Percentiles rank a stretch among this genome's conserved stretches.
Conservation (phyloP, 2,888 invertebrate genomes). For the Mythimna impura region DNA sequence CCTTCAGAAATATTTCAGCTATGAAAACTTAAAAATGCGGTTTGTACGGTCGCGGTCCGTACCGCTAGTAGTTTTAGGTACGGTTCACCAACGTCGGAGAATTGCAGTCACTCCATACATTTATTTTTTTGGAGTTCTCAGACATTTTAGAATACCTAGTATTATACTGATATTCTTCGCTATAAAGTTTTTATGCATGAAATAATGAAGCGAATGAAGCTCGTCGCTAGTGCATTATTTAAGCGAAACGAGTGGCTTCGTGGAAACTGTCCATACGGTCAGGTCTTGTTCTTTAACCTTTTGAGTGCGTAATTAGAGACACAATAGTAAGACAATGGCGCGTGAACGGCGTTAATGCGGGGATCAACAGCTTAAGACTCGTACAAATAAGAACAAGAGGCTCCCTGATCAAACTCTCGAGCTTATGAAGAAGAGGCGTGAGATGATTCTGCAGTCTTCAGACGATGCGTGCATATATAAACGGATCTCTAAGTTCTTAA, state of each 20-base stretch:
- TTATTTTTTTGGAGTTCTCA: conserved; percentile 51
- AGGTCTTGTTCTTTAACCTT: no score
- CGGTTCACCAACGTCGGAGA: conserved; percentile 35
- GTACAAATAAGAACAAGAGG: no score
- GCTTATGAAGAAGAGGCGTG: no score
- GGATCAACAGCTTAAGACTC: no score
- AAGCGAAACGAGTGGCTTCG: conserved; percentile 11
- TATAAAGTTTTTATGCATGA: conserved; percentile 22
- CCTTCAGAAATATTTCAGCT: conserved; percentile 33
- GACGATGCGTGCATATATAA: no score
- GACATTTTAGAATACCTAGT: conserved; percentile 25
- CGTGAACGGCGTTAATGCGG: no score
- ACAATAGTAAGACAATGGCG: no score
- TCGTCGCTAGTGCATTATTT: conserved; percentile 19
- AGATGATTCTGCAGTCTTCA: no score
- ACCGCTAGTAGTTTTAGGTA: conserved; percentile 27
- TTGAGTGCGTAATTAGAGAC: no score
- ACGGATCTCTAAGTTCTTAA: no score
- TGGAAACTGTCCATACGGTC: no score
- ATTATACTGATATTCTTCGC: conserved; percentile 38
- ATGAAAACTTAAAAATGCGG: conserved; percentile 42
- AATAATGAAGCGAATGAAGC: conserved; percentile 31
- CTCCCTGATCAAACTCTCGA: no score
- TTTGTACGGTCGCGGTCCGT: conserved; percentile 9
- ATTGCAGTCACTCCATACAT: conserved; percentile 51